Evolutionary conservation across 2,888 invertebrate genomes (phyloP).

Genomic region (Lochmaea capreae): DNA sequence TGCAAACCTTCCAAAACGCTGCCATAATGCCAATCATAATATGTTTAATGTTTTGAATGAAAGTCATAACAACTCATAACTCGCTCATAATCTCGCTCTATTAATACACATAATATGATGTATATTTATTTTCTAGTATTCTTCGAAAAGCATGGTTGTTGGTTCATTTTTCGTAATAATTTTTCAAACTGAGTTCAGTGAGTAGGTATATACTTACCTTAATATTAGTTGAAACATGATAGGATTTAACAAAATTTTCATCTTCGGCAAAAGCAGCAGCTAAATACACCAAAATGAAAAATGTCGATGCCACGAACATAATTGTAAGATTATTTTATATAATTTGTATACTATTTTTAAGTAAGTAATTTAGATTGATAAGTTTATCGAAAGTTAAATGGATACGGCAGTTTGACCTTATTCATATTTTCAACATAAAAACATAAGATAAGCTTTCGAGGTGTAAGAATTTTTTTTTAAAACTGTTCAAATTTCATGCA

Average conservation of each 20-base stretch:
- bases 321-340: not conserved
- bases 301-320: not conserved
- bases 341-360: not conserved
- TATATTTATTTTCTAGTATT: too few species aligned
- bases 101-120: too few species aligned
- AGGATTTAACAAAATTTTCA: slow-evolving; percentile 20
- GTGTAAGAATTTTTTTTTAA: not conserved
- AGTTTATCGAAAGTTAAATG: not conserved
- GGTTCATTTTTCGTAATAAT: too few species aligned
- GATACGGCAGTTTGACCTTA: not conserved
- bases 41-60: too few species aligned
- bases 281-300: not conserved
- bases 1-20: too few species aligned
- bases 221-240: slow-evolving; percentile 27
- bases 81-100: too few species aligned
- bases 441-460: not conserved
- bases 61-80: too few species aligned
- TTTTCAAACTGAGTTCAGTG: too few species aligned
- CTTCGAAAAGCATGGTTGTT: too few species aligned
- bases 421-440: not conserved
- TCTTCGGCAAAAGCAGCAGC: not conserved
- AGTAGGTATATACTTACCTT: too few species aligned
- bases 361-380: not conserved
- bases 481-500: too few species aligned
- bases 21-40: too few species aligned